Conservation (phyloP, 2,888 invertebrate species). For the Microctonus hyperodae region DNA sequence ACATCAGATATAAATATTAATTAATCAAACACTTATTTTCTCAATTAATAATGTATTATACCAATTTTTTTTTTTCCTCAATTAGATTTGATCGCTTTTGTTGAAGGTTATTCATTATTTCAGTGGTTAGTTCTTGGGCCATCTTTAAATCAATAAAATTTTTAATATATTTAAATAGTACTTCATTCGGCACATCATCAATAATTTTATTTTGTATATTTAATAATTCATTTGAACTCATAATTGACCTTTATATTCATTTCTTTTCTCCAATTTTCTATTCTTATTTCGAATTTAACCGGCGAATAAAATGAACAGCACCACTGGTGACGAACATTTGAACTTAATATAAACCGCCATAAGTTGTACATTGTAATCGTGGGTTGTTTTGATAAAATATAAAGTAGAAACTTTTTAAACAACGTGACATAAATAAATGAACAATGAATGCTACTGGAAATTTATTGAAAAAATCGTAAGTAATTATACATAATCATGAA, state of each 20-base stretch:
- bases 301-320: neutral
- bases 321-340: neutral
- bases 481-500: too few species aligned
- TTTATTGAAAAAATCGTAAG: slow-evolving; percentile 48
- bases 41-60: slow-evolving; percentile 33
- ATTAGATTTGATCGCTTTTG: slow-evolving; percentile 36
- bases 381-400: slow-evolving; percentile 7
- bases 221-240: neutral
- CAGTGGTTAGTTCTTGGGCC: slow-evolving; percentile 30
- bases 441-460: slow-evolving; percentile 44
- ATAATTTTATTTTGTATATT: neutral
- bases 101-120: slow-evolving; percentile 25
- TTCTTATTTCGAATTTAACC: neutral
- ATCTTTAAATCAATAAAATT: slow-evolving; percentile 39
- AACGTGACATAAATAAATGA: slow-evolving; percentile 17
- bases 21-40: neutral
- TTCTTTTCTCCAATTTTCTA: neutral
- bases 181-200: neutral
- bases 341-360: neutral
- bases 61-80: slow-evolving; percentile 41
- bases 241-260: neutral
- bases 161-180: slow-evolving; percentile 19
- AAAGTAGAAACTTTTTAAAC: slow-evolving; percentile 8
- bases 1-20: neutral
- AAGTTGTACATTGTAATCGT: neutral